Evolutionary conservation across 1,140 invertebrate genomes (phyloP).

Genomic region (Pseudomyrmex sp.): DNA sequence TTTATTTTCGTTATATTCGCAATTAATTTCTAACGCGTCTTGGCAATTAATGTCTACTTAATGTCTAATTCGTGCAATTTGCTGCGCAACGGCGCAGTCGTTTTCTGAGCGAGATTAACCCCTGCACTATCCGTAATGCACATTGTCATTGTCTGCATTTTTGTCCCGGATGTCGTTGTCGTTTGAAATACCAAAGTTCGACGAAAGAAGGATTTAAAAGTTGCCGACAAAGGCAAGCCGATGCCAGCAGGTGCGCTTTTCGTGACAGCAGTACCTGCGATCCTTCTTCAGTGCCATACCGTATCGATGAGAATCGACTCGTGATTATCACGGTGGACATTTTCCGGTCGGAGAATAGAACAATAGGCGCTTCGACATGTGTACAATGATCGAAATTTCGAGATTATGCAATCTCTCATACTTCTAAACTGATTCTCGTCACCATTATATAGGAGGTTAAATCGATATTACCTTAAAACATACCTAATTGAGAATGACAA

Average conservation of each 20-base stretch:
- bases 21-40: slow-evolving; percentile 43
- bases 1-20: slow-evolving; percentile 11
- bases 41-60: slow-evolving; percentile 52
- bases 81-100: slow-evolving; percentile 2
- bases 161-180: slow-evolving; percentile 40
- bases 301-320: slow-evolving; percentile 27
- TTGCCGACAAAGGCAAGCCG: slow-evolving; percentile 54
- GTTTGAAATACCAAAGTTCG: slow-evolving; percentile 51
- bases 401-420: slow-evolving; percentile 1
- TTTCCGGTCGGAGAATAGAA: slow-evolving; percentile 16
- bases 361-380: slow-evolving; percentile 5
- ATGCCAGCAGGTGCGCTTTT: slow-evolving; percentile 46
- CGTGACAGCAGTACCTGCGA: slow-evolving; percentile 22
- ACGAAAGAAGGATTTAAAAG: not conserved
- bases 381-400: slow-evolving; percentile 34
- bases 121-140: slow-evolving; percentile 47
- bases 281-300: slow-evolving; percentile 23
- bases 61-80: slow-evolving; percentile 46
- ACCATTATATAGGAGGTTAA: no score
- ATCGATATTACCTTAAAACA: no score
- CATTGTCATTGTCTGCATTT: slow-evolving; percentile 49
- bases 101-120: slow-evolving; percentile 15
- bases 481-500: slow-evolving; percentile 2
- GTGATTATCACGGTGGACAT: slow-evolving; percentile 27
- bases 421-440: no score